Conservation (phyloP, 1,140 invertebrate genomes). For the Drosophila tristis region DNA sequence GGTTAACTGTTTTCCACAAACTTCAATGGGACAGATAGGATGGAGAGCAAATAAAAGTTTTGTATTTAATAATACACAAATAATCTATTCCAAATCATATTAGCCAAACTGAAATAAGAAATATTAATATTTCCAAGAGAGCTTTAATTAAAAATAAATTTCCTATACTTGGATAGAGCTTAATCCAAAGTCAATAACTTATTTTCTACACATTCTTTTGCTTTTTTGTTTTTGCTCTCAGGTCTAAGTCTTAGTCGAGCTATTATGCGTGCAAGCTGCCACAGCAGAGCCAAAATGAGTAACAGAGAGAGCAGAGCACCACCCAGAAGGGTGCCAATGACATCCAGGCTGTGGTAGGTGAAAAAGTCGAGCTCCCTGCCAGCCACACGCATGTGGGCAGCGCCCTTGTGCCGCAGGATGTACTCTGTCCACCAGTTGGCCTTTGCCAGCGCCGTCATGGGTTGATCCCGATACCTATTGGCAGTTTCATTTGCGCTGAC, state of each 20-base stretch:
- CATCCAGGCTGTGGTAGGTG: conserved; percentile 53
- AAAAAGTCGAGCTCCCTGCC: conserved; percentile 55
- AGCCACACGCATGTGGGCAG: conserved; percentile 83
- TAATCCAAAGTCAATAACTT: background rate
- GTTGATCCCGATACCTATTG: conserved; percentile 85
- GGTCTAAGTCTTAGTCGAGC: too few relatives aligned
- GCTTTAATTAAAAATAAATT: background rate
- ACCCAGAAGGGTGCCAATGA: conserved; percentile 12
- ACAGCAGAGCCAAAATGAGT: background rate
- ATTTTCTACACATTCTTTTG: conserved; percentile 7
- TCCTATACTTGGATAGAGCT: background rate
- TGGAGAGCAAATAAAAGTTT: too few relatives aligned
- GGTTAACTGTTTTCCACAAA: too few relatives aligned
- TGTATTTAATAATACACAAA: background rate
- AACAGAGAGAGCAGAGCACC: background rate
- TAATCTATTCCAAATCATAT: too few relatives aligned
- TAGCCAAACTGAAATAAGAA: background rate
- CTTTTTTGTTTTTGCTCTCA: background rate
- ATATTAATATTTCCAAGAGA: background rate
- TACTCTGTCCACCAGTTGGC: conserved; percentile 88
- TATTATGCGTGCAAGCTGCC: too few relatives aligned
- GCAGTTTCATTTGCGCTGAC: conserved; percentile 75
- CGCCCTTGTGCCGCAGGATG: conserved; percentile 80
- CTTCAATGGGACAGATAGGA: too few relatives aligned
- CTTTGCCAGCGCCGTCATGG: conserved; percentile 85